Percentiles rank a stretch among this genome's conserved stretches.
Conservation (phyloP, 2,797 vertebrate species). For the Lepus oiostolus region DNA sequence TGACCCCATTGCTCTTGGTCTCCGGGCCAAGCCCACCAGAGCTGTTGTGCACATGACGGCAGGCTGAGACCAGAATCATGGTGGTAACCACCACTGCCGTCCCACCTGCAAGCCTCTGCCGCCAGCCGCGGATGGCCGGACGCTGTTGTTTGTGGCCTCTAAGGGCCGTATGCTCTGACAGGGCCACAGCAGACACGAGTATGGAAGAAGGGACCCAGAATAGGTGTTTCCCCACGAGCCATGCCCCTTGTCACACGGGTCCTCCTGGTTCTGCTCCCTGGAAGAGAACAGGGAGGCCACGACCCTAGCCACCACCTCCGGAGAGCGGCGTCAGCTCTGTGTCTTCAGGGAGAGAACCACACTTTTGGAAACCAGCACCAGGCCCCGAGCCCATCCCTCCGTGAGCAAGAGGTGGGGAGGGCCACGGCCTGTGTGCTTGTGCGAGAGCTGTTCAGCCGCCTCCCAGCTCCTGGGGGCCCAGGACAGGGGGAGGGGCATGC, state of each 20-base stretch:
- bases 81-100: fast-evolving
- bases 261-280: neutral
- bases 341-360: neutral
- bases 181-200: fast-evolving
- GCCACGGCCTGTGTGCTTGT: neutral
- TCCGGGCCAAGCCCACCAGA: fast-evolving
- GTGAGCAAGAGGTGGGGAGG: fast-evolving
- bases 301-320: too few species aligned
- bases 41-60: fast-evolving
- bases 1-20: neutral
- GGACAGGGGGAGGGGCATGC: neutral
- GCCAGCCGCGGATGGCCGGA: neutral
- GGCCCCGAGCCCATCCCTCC: neutral
- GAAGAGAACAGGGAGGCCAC: neutral
- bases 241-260: neutral
- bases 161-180: neutral
- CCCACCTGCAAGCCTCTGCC: too few species aligned
- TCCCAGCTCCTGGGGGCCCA: neutral
- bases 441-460: neutral
- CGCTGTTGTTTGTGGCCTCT: fast-evolving
- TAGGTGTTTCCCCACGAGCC: neutral
- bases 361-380: neutral
- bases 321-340: neutral
- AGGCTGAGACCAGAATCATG: neutral
- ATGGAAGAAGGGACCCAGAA: neutral